A percentile compares a stretch with the other conserved stretches of the same genome.
phyloP scores from a whole-genome alignment of 2,888 invertebrate species.

The Lepidochrysops patricia region DNA sequence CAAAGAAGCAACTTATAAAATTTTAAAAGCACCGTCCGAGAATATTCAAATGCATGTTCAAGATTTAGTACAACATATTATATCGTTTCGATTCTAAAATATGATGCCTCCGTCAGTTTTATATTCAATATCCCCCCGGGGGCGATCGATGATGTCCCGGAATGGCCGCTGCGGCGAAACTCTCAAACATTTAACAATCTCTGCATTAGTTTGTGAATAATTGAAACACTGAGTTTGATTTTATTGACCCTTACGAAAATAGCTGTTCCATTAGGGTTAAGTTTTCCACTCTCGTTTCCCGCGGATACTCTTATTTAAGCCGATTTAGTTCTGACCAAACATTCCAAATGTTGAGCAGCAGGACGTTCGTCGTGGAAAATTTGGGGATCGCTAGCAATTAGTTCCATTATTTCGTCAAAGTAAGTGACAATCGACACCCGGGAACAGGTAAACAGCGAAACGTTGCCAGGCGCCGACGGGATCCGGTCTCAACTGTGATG shows the following conservation, averaged over 20 bases:
- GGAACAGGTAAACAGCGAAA: conserved; percentile 27
- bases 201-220: conserved; percentile 25
- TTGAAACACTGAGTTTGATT: conserved; percentile 16
- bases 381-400: neutral
- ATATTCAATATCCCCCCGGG: conserved; percentile 43
- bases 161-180: conserved; percentile 32
- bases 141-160: conserved; percentile 35
- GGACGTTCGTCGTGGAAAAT: neutral
- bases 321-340: neutral
- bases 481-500: conserved; percentile 32
- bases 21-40: conserved; percentile 2
- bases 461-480: conserved; percentile 27
- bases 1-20: neutral
- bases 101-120: conserved; percentile 40
- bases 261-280: neutral
- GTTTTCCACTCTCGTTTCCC: neutral
- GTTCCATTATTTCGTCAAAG: neutral
- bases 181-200: conserved; percentile 27
- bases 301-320: neutral
- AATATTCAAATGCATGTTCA: conserved; percentile 9
- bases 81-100: conserved; percentile 22
- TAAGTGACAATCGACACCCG: conserved; percentile 7
- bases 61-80: conserved; percentile 10
- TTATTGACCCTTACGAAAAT: conserved; percentile 1
- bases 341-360: neutral